These are phyloP conservation scores for Bufo bufo DNA, from an alignment of 2,113 vertebrate species.

Conservation along the genomic window DNA sequence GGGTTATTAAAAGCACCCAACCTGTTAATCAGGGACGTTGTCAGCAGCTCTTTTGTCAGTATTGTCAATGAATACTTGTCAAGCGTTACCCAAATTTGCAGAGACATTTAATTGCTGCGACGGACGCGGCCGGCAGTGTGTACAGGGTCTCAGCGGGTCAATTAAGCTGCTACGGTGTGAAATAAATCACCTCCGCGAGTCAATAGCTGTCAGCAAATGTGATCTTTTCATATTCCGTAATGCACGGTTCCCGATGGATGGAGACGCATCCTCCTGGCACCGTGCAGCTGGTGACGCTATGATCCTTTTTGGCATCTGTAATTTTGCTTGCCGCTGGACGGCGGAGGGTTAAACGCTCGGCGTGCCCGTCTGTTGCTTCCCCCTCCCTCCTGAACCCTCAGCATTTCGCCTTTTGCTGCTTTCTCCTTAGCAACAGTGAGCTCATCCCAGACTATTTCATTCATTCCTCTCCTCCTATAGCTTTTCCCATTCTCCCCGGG, in stretches of 20 bases:
- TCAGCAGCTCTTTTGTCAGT: no score
- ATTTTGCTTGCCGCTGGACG: conserved; percentile 15
- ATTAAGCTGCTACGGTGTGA: neutral
- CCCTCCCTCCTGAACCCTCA: conserved; percentile 73
- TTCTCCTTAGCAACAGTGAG: conserved; percentile 85
- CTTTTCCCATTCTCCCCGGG: conserved; percentile 72
- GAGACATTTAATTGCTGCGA: neutral
- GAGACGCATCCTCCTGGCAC: neutral
- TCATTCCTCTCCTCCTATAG: conserved; percentile 72
- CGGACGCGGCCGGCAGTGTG: neutral
- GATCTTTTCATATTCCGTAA: no score
- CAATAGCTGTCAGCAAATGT: neutral
- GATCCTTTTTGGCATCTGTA: conserved; percentile 6
- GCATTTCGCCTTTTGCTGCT: conserved; percentile 73
- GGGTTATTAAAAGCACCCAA: no score
- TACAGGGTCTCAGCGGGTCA: neutral
- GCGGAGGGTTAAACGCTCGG: conserved; percentile 72
- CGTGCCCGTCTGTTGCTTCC: conserved; percentile 70
- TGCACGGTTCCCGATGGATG: neutral
- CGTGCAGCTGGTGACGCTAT: neutral
- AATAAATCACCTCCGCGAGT: neutral
- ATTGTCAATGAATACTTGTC: no score
- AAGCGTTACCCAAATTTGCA: conserved; percentile 11
- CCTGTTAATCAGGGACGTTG: no score
- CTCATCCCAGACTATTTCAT: conserved; percentile 78